Base-by-base conservation (phyloP, 2,113 vertebrate genomes). In the Toxotes chatareus region DNA sequence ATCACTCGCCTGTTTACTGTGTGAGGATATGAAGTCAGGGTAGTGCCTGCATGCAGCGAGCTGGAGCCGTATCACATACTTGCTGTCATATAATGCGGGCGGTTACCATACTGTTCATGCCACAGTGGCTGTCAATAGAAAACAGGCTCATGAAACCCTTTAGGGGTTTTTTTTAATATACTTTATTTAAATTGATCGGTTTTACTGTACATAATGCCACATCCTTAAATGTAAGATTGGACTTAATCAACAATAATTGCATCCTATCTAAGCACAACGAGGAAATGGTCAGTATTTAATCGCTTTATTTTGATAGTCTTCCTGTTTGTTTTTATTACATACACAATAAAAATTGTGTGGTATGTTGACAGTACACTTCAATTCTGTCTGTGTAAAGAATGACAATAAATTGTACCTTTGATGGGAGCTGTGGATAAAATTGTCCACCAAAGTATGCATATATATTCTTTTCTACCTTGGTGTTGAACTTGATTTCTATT, bases 51-150 rank as follows among this genome's bases (percentile, higher is more conserved):
- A 31, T 21, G 36, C 60, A n/a, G 12, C 1, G 67, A 76, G n/a
- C 51, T n/a, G 56, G 27, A 67, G 9, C 47, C 27, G 0, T 57
- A 1, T 57, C 34, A 7, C 42, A 10, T 23, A 44, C 46, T 36
- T 19, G 19, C 55, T 65, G 62, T 34, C 51, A 71, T 68, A 8
- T 53, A 68, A 67, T 16, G 44, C 38, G 81, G 80, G 66, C 73
- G 83, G 83, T 80, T 63, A 61, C 51, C 66, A 19, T 55, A 8
- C 7, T 53, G 10, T n/a, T 64, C 10, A 5, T 73, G 46, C 16
- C 47, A 19, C 13, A 44, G 12, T 3, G 42, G 10, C 46, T 47
- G 46, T 47, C 36, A 36, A 6, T 17, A 19, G 49, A 51, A 21
- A 51, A 21, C 19, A 9, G 19, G 8, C 49, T n/a, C 7, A 21